These are phyloP conservation scores for Tinamus major DNA, from an alignment of 2,797 vertebrate genomes.

Conservation along the genomic window DNA sequence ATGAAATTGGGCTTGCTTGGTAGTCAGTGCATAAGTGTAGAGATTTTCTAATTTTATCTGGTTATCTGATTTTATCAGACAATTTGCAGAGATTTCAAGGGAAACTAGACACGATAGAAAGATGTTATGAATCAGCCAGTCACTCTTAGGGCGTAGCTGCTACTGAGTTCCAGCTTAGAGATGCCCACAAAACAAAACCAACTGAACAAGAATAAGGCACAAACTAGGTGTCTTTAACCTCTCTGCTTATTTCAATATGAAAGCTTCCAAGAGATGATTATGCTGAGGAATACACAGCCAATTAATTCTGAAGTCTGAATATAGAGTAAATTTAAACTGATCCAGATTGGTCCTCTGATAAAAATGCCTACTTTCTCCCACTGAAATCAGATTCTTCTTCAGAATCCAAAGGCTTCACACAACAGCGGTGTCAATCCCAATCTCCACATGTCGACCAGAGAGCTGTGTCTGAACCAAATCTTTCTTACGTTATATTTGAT, in stretches of 20 bases:
- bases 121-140: not conserved
- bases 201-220: not conserved
- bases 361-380: not conserved
- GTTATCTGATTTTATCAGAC: slow-evolving; percentile 46
- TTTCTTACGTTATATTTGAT: not conserved
- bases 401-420: not conserved
- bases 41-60: slow-evolving; percentile 57
- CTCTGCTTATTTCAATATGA: not conserved
- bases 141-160: not conserved
- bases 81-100: not conserved
- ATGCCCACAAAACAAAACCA: not conserved
- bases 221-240: not conserved
- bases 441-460: not conserved
- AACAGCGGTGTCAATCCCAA: not conserved
- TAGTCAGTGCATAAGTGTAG: slow-evolving; percentile 39
- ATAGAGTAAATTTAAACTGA: not conserved
- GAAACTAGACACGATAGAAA: not conserved
- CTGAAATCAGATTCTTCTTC: not conserved
- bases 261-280: not conserved
- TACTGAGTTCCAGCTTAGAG: not conserved
- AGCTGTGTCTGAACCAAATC: not conserved
- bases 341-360: not conserved
- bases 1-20: not conserved
- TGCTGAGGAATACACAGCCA: not conserved
- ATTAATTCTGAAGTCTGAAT: not conserved